Conservation (phyloP, 2,113 vertebrate genomes). For the Rhabdornis inornatus region DNA sequence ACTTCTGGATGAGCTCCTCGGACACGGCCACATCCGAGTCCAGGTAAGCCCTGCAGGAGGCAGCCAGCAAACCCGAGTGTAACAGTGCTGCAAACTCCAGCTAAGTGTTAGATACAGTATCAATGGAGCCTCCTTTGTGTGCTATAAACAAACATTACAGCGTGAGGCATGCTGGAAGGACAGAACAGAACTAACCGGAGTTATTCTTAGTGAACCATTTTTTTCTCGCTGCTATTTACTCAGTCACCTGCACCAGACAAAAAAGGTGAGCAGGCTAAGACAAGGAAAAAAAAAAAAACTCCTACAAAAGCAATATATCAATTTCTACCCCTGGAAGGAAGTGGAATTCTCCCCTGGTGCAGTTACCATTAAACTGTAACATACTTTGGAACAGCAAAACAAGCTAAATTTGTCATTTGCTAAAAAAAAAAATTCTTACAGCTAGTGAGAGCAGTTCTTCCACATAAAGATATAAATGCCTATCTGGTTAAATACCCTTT, state of each 20-base stretch:
- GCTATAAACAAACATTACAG: rapidly evolving
- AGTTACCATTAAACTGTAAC: background rate
- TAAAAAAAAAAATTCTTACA: background rate
- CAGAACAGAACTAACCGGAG: background rate
- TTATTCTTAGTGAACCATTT: background rate
- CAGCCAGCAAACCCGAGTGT: background rate
- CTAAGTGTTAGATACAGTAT: rapidly evolving
- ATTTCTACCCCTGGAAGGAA: background rate
- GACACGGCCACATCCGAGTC: constrained; percentile 86
- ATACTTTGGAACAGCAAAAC: background rate
- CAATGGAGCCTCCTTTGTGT: background rate
- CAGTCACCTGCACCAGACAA: background rate
- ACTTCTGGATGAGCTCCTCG: constrained; percentile 88
- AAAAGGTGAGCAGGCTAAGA: background rate
- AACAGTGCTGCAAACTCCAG: rapidly evolving
- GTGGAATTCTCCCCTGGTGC: background rate
- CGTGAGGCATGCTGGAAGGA: background rate
- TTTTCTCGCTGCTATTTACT: background rate
- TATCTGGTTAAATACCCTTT: background rate
- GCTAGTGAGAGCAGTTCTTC: background rate
- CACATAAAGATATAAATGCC: background rate
- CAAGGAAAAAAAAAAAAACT: background rate
- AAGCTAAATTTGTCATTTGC: background rate
- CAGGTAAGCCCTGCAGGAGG: constrained; percentile 82
- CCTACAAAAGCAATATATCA: background rate